Base-by-base conservation (phyloP, 1,140 invertebrate species). In the Brachionus rotundiformis region DNA sequence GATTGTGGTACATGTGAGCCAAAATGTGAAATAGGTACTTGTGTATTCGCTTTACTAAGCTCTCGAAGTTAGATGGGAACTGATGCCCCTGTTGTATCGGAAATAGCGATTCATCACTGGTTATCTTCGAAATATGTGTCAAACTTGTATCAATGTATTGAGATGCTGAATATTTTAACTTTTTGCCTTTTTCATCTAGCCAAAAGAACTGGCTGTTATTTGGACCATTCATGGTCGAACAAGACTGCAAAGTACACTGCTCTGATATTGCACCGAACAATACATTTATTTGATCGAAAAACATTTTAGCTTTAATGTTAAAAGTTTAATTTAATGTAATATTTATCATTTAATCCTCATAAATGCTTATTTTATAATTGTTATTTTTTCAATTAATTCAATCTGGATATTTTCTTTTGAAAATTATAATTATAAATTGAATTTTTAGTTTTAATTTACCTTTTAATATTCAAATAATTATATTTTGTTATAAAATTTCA, bases 121-220 rank as follows among this genome's bases (percentile, higher is more conserved):
- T 92, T 84, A 94, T 96, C 90, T 95, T 95, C 88, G 98, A 95
- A 83, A 94, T 95, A 90, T 93, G 96, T 65, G 95, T 96, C 94
- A 98, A 98, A 85, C 97, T 95, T 90, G 96, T 98, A 90, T 98
- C 96, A 88, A 98, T 94, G 89, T 98, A 98, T 89, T 98, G 95
- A 83, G 95, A 95, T 83, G 95, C 95, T 83, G 95, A 93, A 84
- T 97, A 93, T 89, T 95, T 94, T 65, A 92, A 94, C 89, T 98
- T 98, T 90, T 98, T 98, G 63, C 96, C 95, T 89, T 96, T 96
- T 88, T 98, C 95, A 90, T 98, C 96, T 90, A 95, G 94, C 96
- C 95, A 98, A 85, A 95, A 91, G 91, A 97, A 98, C 86, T 93
- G 93, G 90, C 95, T 95, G 89, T 94, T 93, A 85, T 93, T 93